These are phyloP conservation scores for Procambarus clarkii DNA, from an alignment of 1,140 invertebrate species.

Conservation along the genomic window DNA sequence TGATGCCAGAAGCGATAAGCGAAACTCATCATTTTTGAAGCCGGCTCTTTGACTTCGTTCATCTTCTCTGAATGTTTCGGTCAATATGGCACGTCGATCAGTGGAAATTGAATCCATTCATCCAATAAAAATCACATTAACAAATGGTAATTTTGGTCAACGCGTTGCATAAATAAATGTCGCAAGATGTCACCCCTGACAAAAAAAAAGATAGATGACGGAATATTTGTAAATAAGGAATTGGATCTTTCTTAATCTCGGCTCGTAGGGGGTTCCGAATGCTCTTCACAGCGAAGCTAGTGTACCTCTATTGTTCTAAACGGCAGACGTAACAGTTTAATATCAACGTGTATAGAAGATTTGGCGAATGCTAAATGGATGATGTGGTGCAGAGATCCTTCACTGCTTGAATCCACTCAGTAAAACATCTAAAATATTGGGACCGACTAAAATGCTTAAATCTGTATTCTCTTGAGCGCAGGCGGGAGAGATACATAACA, in stretches of 20 bases:
- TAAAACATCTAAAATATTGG: too few relatives aligned
- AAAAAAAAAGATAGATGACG: background rate
- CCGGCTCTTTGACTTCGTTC: background rate
- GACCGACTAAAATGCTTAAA: too few relatives aligned
- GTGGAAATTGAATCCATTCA: background rate
- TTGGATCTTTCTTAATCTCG: background rate
- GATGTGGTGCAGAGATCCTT: too few relatives aligned
- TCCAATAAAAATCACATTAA: background rate
- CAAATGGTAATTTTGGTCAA: background rate
- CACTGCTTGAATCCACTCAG: too few relatives aligned
- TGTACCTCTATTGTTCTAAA: background rate
- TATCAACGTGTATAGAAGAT: background rate
- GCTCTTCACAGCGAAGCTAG: background rate
- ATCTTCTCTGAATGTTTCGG: background rate
- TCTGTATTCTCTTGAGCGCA: too few relatives aligned
- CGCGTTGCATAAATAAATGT: background rate
- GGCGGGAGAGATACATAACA: too few relatives aligned
- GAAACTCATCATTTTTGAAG: background rate
- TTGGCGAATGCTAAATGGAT: too few relatives aligned
- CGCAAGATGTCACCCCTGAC: background rate
- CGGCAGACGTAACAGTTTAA: background rate
- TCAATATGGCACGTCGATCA: background rate
- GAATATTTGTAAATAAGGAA: background rate
- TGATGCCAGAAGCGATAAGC: background rate
- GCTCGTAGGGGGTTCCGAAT: background rate